Conservation (phyloP, 2,888 invertebrate genomes). For the Archaeoteleia sp. region DNA sequence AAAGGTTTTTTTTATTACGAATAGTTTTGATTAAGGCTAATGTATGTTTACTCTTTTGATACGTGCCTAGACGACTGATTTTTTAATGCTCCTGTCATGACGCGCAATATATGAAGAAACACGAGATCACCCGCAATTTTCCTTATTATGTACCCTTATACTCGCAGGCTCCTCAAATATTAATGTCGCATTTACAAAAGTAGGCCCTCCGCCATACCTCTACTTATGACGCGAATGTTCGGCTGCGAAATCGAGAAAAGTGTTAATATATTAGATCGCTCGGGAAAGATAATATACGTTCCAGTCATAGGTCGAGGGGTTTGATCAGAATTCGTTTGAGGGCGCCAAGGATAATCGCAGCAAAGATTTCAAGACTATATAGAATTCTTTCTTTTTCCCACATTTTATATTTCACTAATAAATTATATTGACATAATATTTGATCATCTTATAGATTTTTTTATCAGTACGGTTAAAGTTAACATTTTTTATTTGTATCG, state of each 20-base stretch:
- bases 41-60: background rate
- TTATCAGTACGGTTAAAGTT: too few relatives aligned
- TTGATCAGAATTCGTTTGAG: background rate
- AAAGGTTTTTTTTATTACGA: too few relatives aligned
- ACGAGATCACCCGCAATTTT: constrained; percentile 8
- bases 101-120: constrained; percentile 8
- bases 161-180: constrained; percentile 7
- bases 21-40: too few relatives aligned
- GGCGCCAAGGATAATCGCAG: constrained; percentile 8
- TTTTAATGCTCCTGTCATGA: background rate
- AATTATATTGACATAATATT: too few relatives aligned
- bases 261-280: constrained; percentile 3
- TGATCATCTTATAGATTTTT: too few relatives aligned
- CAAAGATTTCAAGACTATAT: constrained; percentile 12
- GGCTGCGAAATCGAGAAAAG: background rate
- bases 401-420: background rate
- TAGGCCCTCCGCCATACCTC: background rate
- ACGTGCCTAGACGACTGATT: too few relatives aligned
- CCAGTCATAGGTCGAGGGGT: background rate
- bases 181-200: constrained; percentile 20
- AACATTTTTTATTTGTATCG: too few relatives aligned
- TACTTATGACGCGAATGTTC: constrained; percentile 10
- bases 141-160: constrained; percentile 18
- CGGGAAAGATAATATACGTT: constrained; percentile 12
- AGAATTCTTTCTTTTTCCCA: background rate